Conservation (phyloP, 2,888 invertebrate genomes). For the Cosmia pyralina region DNA sequence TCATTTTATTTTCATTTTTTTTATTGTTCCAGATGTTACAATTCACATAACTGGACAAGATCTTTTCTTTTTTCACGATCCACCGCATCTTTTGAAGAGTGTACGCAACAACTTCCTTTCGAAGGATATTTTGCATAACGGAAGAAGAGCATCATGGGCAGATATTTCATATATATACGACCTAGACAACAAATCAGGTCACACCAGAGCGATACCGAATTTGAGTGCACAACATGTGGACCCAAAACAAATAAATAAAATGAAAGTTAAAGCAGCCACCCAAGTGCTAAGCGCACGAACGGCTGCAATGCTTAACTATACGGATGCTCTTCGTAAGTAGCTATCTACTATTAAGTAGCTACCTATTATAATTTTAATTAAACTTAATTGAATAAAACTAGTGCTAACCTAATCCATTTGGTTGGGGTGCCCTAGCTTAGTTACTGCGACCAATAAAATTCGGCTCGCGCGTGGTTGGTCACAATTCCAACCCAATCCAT, state of each 20-base stretch:
- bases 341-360: too few species aligned
- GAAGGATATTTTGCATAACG: not conserved
- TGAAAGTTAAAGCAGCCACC: not conserved
- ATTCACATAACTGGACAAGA: not conserved
- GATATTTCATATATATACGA: not conserved
- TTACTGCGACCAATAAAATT: too few species aligned
- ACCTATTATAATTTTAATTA: too few species aligned
- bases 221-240: too few species aligned
- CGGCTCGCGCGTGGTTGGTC: too few species aligned
- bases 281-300: constrained; percentile 5
- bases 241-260: not conserved
- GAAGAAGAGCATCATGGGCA: not conserved
- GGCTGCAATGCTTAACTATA: not conserved
- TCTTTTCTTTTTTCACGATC: not conserved
- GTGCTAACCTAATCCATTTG: too few species aligned
- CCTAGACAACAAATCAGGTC: constrained; percentile 12
- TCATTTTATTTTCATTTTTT: constrained; percentile 11
- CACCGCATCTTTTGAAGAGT: constrained; percentile 3
- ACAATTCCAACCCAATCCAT: too few species aligned
- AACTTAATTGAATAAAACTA: not conserved
- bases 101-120: not conserved
- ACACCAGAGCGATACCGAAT: constrained; percentile 9
- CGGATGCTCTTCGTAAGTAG: constrained; percentile 5
- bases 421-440: too few species aligned
- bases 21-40: not conserved